Conservation (phyloP, 2,888 invertebrate species). For the Pachliopta kotzebuea region DNA sequence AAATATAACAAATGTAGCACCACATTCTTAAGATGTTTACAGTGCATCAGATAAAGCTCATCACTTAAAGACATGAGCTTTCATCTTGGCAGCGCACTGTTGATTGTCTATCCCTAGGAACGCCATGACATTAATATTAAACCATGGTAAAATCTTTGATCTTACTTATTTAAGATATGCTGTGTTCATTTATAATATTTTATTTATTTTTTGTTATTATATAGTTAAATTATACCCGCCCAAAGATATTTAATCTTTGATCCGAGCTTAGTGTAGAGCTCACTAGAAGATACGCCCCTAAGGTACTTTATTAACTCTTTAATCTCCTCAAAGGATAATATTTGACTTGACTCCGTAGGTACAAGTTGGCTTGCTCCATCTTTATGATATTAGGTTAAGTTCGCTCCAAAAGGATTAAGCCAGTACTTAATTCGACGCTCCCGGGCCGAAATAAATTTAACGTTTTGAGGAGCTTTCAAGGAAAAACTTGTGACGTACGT, state of each 20-base stretch:
- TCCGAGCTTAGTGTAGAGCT: constrained; percentile 19
- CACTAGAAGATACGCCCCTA: constrained; percentile 17
- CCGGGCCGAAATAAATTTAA: constrained; percentile 77
- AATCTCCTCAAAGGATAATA: constrained; percentile 73
- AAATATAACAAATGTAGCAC: too few relatives aligned
- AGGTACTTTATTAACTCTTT: constrained; percentile 64
- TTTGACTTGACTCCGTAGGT: constrained; percentile 69
- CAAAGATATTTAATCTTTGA: constrained; percentile 17
- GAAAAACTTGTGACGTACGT: constrained; percentile 72
- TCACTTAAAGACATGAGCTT: too few relatives aligned
- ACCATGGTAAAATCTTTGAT: too few relatives aligned
- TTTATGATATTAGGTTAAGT: constrained; percentile 79
- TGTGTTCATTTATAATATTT: neutral
- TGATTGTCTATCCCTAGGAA: too few relatives aligned
- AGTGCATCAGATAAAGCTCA: too few relatives aligned
- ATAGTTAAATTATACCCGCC: constrained; percentile 6
- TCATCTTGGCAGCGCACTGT: too few relatives aligned
- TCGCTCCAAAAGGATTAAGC: constrained; percentile 76
- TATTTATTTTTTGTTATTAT: neutral
- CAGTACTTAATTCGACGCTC: constrained; percentile 74
- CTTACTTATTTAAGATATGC: neutral
- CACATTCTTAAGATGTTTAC: too few relatives aligned
- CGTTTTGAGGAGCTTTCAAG: constrained; percentile 72
- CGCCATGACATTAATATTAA: too few relatives aligned
- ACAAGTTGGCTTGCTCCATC: constrained; percentile 75